phyloP scores from a whole-genome alignment of 2,113 vertebrate genomes.

The Corythoichthys intestinalis region DNA sequence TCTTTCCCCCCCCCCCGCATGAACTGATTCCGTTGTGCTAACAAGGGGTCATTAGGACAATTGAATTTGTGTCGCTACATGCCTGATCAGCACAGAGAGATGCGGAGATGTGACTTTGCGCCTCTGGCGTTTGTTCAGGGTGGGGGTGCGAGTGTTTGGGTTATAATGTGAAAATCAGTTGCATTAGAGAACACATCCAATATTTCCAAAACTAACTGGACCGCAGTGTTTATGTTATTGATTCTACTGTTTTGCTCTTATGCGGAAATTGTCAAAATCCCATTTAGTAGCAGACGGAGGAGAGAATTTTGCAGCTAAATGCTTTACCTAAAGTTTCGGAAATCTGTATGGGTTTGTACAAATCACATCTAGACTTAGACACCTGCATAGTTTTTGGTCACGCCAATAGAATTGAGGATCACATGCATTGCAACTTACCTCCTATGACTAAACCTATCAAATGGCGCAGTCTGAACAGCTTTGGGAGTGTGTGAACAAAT shows the following conservation, averaged over 20 bases:
- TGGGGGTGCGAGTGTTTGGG: constrained; percentile 9
- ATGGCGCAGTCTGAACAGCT: no score
- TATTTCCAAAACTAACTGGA: constrained; percentile 40
- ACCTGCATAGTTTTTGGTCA: no score
- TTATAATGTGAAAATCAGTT: constrained; percentile 21
- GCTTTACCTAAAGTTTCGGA: background rate
- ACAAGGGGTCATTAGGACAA: constrained; percentile 66
- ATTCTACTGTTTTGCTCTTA: constrained; percentile 22
- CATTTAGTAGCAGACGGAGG: background rate
- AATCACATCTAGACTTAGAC: background rate
- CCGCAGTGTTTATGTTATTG: constrained; percentile 44
- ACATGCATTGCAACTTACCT: no score
- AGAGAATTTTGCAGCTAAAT: background rate
- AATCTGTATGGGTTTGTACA: background rate
- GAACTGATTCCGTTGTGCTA: constrained; percentile 58
- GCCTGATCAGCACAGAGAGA: constrained; percentile 38
- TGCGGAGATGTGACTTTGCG: constrained; percentile 38
- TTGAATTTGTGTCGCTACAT: constrained; percentile 59
- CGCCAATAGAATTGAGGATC: no score
- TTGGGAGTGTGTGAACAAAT: no score
- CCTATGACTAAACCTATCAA: no score
- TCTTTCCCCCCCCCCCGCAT: constrained; percentile 3
- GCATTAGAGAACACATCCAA: constrained; percentile 30
- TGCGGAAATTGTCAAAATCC: background rate
- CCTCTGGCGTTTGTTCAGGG: constrained; percentile 27